Conservation (phyloP, 2,113 vertebrate species). For the Acrocephalus arundinaceus region DNA sequence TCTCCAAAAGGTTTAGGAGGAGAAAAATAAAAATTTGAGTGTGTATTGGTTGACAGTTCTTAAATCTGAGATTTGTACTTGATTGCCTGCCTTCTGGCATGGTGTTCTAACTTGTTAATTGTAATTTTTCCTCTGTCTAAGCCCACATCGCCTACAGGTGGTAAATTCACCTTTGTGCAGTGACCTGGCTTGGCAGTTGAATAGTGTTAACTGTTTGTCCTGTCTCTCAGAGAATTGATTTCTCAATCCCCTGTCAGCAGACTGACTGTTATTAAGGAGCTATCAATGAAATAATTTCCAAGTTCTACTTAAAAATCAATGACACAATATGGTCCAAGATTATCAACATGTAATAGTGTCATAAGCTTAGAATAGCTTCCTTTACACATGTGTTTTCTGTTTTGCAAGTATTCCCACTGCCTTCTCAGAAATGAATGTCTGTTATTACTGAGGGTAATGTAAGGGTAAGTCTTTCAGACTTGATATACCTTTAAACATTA, state of each 20-base stretch:
- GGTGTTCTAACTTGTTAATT: background rate
- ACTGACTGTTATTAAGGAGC: constrained; percentile 17
- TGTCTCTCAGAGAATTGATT: constrained; percentile 40
- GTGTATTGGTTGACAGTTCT: background rate
- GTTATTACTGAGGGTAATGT: background rate
- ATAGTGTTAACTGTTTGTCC: constrained; percentile 6
- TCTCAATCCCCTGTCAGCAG: background rate
- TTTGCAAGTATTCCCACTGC: background rate
- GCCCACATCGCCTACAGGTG: background rate
- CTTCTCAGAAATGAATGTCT: background rate
- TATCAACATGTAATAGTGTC: background rate
- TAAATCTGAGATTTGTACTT: background rate
- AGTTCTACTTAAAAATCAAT: constrained; percentile 47
- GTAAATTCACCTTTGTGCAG: background rate
- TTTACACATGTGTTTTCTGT: background rate
- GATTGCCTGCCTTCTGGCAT: background rate
- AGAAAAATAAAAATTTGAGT: background rate
- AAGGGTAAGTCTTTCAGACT: background rate
- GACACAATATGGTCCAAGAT: background rate
- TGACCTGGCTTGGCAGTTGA: constrained; percentile 38
- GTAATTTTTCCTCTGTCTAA: background rate
- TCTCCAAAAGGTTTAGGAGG: background rate
- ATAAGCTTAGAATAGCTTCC: background rate
- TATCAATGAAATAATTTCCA: constrained; percentile 32
- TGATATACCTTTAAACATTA: background rate